Percentiles rank a stretch among this genome's conserved stretches.
Evolutionary conservation across 2,797 vertebrate genomes (phyloP).

Genomic region (Macrochelys suwanniensis): DNA sequence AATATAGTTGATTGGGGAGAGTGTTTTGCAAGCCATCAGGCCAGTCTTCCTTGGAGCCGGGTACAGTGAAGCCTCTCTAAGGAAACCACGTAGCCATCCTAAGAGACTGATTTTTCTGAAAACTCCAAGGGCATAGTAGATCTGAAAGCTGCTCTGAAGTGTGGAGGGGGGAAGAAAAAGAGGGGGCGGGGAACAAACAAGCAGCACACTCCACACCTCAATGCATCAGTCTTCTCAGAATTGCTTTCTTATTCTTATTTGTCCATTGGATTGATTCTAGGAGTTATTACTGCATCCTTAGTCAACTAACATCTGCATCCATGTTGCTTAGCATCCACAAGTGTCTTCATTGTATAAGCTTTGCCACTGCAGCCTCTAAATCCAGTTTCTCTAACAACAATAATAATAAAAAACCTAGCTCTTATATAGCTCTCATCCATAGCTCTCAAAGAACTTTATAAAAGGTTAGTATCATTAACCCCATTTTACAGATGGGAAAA

Average conservation of each 20-base stretch:
- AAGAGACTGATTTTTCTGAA: neutral
- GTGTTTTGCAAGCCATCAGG: accelerated
- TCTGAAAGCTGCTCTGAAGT: neutral
- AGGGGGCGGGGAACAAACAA: neutral
- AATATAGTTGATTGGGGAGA: neutral
- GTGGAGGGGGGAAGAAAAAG: neutral
- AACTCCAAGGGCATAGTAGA: neutral
- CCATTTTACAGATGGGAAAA: too few relatives aligned
- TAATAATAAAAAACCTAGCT: too few relatives aligned
- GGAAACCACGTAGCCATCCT: neutral
- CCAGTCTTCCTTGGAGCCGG: neutral
- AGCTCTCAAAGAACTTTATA: too few relatives aligned
- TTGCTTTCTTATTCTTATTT: neutral
- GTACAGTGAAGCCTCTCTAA: neutral
- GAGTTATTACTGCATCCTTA: neutral
- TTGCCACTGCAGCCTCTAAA: too few relatives aligned
- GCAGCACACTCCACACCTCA: accelerated
- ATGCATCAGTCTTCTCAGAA: neutral
- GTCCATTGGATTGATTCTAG: neutral
- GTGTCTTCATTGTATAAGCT: too few relatives aligned
- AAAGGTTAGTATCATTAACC: too few relatives aligned
- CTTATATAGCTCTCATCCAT: too few relatives aligned
- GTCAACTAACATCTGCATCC: neutral
- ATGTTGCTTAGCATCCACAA: too few relatives aligned
- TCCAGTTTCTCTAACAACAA: too few relatives aligned